Base-by-base conservation (phyloP, 2,113 vertebrate species). In the Periophthalmus modestus region DNA sequence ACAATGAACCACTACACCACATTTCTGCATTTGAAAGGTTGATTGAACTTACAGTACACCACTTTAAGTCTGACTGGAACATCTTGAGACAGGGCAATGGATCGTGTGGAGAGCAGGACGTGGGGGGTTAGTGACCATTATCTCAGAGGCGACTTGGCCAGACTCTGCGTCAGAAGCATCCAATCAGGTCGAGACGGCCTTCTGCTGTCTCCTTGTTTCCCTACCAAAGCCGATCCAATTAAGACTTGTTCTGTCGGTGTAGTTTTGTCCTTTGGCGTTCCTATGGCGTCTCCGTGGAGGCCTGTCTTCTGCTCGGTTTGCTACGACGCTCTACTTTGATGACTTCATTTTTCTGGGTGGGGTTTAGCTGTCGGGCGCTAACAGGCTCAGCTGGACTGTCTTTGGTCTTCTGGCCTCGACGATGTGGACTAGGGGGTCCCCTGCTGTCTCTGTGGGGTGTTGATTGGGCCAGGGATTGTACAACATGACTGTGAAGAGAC, bases 261-360 rank as follows among this genome's bases (percentile, higher is more conserved):
- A 2, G 23, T 36, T 1, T 36, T 1, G 47, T 52, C 79, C 78
- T 66, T 72, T 67, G 6, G 81, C 0, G 23, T 34, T 69, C 82
- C 72, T 70, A 69, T 79, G 71, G 69, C 74, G 67, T 77, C 83
- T 80, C 83, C 4, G 71, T 0, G 52, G 81, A 84, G 75, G 67
- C 24, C 48, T 69, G 82, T 79, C 82, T 71, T 70, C 80, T 82
- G 74, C 87, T 24, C 73, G 18, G 81, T 74, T 78, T 71, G 85
- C 83, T 85, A 87, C 87, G 85, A 88, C 82, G 77, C 78, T 79
- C 24, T 0, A 48, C 75, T 82, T 85, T 90, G 90, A 91, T 92
- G 89, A 86, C 85, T 87, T 80, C 68, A 80, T 85, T 89, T 86
- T 82, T 75, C 82, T 21, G 78, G 1, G 61, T 73, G 67, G 87